These are phyloP conservation scores for Eudemis profundana DNA, from an alignment of 2,888 invertebrate genomes.

Conservation along the genomic window DNA sequence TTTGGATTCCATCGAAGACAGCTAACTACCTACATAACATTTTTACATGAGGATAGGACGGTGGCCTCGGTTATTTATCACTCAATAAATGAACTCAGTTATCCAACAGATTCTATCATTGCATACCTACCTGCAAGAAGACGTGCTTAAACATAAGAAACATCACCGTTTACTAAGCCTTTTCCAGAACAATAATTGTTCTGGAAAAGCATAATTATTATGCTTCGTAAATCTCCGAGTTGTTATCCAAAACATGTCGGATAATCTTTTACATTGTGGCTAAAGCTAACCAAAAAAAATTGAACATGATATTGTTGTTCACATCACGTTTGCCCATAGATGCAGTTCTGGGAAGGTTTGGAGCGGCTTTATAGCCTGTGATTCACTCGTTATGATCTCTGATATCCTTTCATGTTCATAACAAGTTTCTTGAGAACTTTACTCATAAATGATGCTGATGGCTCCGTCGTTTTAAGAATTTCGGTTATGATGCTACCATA, in stretches of 20 bases:
- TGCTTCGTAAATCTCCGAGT: conserved; percentile 24
- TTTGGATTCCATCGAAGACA: neutral
- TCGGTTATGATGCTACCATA: conserved; percentile 15
- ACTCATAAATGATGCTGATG: conserved; percentile 38
- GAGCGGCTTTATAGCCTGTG: conserved; percentile 65
- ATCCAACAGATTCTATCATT: too few relatives aligned
- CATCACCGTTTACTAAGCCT: too few relatives aligned
- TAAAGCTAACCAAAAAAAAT: conserved; percentile 36
- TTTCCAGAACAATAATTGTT: conserved; percentile 23
- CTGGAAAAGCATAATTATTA: too few relatives aligned
- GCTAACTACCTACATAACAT: neutral
- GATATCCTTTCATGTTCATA: conserved; percentile 70
- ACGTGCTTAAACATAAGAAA: neutral
- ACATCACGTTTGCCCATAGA: conserved; percentile 56
- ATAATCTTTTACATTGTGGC: conserved; percentile 32
- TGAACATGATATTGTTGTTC: conserved; percentile 48
- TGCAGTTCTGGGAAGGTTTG: conserved; percentile 71
- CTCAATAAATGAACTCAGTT: too few relatives aligned
- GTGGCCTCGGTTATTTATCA: too few relatives aligned
- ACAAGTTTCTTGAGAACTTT: conserved; percentile 58
- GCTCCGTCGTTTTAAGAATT: conserved; percentile 36
- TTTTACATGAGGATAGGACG: too few relatives aligned
- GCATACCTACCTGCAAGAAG: neutral
- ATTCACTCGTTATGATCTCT: conserved; percentile 74
- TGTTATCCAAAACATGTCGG: conserved; percentile 7